These are phyloP conservation scores for Brachyhypopomus occidentalis DNA, from an alignment of 2,113 vertebrate species.

Conservation along the genomic window DNA sequence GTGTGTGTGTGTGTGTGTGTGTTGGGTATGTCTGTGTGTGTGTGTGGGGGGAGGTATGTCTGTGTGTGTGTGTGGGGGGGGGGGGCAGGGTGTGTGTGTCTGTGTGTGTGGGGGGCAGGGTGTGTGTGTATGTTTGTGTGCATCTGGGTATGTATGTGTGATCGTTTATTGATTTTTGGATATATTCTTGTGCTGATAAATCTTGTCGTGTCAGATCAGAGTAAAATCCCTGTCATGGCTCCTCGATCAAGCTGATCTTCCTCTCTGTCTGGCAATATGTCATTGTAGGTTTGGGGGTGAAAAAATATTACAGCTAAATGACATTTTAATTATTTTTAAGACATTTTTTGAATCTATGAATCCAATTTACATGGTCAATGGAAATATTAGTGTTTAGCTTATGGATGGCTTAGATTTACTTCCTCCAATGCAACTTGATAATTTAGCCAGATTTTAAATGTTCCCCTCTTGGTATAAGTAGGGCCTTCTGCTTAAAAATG, in stretches of 20 bases:
- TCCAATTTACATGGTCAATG: too few species aligned
- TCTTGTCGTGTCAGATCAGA: constrained; percentile 21
- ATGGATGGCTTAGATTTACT: background rate
- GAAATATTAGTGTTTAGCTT: too few species aligned
- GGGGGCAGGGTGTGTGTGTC: too few species aligned
- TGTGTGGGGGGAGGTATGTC: too few species aligned
- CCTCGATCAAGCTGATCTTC: background rate
- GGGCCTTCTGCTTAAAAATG: constrained; percentile 63
- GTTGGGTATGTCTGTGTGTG: constrained; percentile 23
- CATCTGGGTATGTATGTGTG: background rate
- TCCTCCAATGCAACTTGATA: constrained; percentile 19
- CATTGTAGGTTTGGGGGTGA: too few species aligned
- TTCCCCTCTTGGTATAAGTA: constrained; percentile 71
- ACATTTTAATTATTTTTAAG: background rate
- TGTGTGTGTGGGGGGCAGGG: too few species aligned
- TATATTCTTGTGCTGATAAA: constrained; percentile 16
- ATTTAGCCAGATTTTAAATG: constrained; percentile 30
- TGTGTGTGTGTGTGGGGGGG: constrained; percentile 10
- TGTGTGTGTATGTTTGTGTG: background rate
- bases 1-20: constrained; percentile 50
- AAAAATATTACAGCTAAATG: background rate
- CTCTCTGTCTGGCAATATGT: too few species aligned
- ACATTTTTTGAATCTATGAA: too few species aligned
- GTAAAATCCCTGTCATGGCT: constrained; percentile 39
- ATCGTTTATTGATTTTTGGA: constrained; percentile 36